A percentile compares a stretch with the other conserved stretches of the same genome.
Conservation (phyloP, 1,140 invertebrate species). For the Halesus radiatus region DNA sequence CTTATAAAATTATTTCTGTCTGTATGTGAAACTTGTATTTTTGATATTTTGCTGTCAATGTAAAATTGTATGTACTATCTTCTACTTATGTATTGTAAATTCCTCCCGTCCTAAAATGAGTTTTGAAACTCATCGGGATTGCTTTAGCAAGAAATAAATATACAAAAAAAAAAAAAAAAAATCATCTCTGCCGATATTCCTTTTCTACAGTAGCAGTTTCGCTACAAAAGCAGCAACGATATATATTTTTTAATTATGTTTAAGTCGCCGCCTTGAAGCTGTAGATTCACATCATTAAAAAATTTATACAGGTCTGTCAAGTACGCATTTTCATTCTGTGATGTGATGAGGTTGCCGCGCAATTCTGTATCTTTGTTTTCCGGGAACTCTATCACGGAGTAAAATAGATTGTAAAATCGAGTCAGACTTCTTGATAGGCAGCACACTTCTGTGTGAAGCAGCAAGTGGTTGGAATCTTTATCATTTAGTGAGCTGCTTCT, state of each 20-base stretch:
- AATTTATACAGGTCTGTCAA: constrained; percentile 60
- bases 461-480: constrained; percentile 55
- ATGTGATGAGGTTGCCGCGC: constrained; percentile 55
- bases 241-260: constrained; percentile 64
- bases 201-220: constrained; percentile 62
- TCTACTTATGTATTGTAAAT: no score
- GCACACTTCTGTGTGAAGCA: constrained; percentile 62
- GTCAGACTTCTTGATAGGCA: constrained; percentile 63
- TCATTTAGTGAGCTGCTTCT: constrained; percentile 6
- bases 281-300: constrained; percentile 45
- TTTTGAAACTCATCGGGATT: no score
- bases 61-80: no score
- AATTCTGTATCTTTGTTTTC: constrained; percentile 59
- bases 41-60: no score
- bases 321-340: constrained; percentile 62
- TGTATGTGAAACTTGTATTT: no score
- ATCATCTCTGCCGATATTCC: constrained; percentile 60
- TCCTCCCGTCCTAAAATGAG: no score
- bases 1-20: no score
- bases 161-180: no score
- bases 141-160: no score
- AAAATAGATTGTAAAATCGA: constrained; percentile 61
- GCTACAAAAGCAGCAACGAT: constrained; percentile 60
- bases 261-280: constrained; percentile 62
- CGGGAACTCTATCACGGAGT: constrained; percentile 59